Conservation (phyloP, 1,140 invertebrate species). For the Drosophila saltans region DNA sequence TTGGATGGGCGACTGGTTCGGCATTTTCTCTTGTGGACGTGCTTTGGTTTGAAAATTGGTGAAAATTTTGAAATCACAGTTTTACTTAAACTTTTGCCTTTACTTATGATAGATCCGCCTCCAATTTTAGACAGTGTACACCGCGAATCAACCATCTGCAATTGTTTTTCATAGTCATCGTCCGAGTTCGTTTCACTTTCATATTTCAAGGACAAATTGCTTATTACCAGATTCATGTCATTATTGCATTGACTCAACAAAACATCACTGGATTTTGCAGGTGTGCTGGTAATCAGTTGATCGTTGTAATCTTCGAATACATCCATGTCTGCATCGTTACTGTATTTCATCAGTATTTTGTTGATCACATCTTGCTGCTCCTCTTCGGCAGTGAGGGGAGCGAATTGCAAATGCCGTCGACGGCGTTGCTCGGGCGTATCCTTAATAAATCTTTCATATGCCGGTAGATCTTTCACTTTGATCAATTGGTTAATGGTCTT, state of each 20-base stretch:
- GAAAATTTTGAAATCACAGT: not conserved
- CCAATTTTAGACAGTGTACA: not conserved
- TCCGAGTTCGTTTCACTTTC: not conserved
- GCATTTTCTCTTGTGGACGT: too few relatives aligned
- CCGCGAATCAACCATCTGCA: not conserved
- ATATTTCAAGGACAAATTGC: not conserved
- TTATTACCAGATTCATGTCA: not conserved
- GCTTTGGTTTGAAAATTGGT: too few relatives aligned
- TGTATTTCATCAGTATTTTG: not conserved
- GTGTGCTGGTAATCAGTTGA: not conserved
- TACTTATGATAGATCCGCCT: too few relatives aligned
- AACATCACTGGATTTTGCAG: not conserved
- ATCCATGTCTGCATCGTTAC: not conserved
- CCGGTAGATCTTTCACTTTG: not conserved
- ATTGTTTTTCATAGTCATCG: not conserved
- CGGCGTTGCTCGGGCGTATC: not conserved
- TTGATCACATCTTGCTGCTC: not conserved
- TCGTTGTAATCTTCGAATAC: not conserved
- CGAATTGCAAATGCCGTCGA: not conserved
- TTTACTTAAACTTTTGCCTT: not conserved
- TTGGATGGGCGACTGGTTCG: too few relatives aligned
- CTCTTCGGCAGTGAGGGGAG: not conserved
- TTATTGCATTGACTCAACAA: not conserved
- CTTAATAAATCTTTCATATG: not conserved
- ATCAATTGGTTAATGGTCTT: not conserved